Percentiles rank a stretch among this genome's conserved stretches.
Conservation (phyloP, 2,888 invertebrate genomes). For the Corythucha ciliata region DNA sequence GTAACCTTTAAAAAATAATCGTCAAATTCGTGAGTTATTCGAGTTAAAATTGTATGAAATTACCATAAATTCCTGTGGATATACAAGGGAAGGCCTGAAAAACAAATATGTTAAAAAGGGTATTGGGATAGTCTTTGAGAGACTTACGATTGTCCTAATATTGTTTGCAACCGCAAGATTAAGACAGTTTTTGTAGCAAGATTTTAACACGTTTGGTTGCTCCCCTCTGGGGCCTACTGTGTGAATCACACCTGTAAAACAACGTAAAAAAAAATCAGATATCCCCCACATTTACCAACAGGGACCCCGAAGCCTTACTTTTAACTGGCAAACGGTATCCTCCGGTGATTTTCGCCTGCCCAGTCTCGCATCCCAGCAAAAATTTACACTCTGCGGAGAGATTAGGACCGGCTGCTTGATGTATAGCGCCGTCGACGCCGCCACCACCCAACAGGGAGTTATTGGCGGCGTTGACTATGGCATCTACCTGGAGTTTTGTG, state of each 20-base stretch:
- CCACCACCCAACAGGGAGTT: conserved; percentile 64
- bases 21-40: too few relatives aligned
- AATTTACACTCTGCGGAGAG: conserved; percentile 61
- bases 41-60: conserved; percentile 32
- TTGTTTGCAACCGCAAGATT: conserved; percentile 48
- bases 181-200: conserved; percentile 63
- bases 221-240: conserved; percentile 80
- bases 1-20: conserved; percentile 1
- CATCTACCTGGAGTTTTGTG: conserved; percentile 72
- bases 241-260: conserved; percentile 69
- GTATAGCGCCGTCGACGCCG: conserved; percentile 87
- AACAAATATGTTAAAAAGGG: conserved; percentile 26
- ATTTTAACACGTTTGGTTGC: conserved; percentile 51
- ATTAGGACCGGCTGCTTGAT: conserved; percentile 62
- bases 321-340: conserved; percentile 75
- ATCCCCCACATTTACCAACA: background rate
- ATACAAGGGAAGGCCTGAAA: conserved; percentile 75
- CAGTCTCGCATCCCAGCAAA: conserved; percentile 66
- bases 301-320: conserved; percentile 49
- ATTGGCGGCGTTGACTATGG: conserved; percentile 87
- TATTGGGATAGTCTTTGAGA: background rate
- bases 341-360: conserved; percentile 72
- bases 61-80: conserved; percentile 79
- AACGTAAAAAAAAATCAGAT: conserved; percentile 11
- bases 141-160: conserved; percentile 51